phyloP scores from a whole-genome alignment of 37 sponge, comb jelly and placozoan species.

The Haliclona indistincta region DNA sequence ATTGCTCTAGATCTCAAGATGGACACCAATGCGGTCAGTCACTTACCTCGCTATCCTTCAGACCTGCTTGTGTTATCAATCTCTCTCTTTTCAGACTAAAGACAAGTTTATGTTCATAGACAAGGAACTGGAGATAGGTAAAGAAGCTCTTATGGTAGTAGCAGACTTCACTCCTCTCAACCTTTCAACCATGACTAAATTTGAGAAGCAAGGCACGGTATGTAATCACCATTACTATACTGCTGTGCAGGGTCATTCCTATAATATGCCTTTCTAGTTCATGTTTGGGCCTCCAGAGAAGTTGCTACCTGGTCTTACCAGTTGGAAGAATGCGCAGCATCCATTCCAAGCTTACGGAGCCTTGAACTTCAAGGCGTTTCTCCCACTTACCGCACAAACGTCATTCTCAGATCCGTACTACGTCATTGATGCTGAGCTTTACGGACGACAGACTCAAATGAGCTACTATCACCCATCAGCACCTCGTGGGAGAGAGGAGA shows the following conservation, averaged over 20 bases:
- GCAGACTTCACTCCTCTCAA: constrained; percentile 51
- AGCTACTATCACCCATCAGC: constrained; percentile 64
- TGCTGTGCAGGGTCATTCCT: not conserved
- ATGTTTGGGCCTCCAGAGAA: constrained; percentile 38
- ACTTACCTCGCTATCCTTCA: not conserved
- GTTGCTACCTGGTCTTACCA: constrained; percentile 57
- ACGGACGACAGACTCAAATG: constrained; percentile 5
- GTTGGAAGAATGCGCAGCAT: constrained; percentile 46
- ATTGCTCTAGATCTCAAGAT: not conserved
- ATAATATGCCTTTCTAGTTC: not conserved
- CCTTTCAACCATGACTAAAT: constrained; percentile 64
- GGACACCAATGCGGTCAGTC: not conserved
- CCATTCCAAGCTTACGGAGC: constrained; percentile 51
- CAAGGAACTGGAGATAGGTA: constrained; percentile 15
- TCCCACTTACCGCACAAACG: constrained; percentile 38
- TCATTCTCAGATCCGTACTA: constrained; percentile 59
- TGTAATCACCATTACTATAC: not conserved
- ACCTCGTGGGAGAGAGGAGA: constrained; percentile 35
- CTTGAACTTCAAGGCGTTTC: constrained; percentile 63
- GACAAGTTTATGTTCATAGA: constrained; percentile 47
- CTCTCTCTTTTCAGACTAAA: not conserved
- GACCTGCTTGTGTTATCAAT: not conserved
- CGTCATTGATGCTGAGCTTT: constrained; percentile 29
- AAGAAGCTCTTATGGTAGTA: constrained; percentile 42
- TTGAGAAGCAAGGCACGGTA: constrained; percentile 12